A percentile compares a stretch with the other conserved stretches of the same genome.
Conservation (phyloP, 2,797 vertebrate genomes). For the Scleropages formosus region DNA sequence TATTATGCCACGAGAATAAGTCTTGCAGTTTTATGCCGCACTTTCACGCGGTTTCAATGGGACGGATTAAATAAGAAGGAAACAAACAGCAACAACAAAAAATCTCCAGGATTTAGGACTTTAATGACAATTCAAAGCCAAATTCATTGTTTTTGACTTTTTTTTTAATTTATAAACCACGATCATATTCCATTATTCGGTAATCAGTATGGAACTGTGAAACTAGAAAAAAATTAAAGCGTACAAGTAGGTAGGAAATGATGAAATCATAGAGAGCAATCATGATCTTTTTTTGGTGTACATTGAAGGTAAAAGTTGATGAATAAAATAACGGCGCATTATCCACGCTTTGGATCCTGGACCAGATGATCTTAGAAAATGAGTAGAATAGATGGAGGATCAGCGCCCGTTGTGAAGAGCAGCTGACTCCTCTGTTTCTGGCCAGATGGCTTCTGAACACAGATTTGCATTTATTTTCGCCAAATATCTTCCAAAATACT, state of each 20-base stretch:
- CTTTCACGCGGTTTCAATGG: no score
- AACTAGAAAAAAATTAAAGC: no score
- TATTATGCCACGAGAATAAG: no score
- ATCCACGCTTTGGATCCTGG: conserved; percentile 86
- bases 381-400: conserved; percentile 95
- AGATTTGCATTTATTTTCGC: conserved; percentile 99
- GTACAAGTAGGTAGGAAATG: background rate
- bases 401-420: conserved; percentile 88
- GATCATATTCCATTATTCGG: background rate
- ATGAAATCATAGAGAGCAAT: background rate
- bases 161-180: background rate
- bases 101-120: no score
- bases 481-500: conserved; percentile 98
- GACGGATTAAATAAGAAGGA: no score
- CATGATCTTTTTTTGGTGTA: background rate
- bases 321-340: conserved; percentile 86
- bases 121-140: background rate
- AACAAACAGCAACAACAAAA: no score
- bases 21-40: no score
- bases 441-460: conserved; percentile 98
- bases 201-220: no score
- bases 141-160: background rate
- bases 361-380: conserved; percentile 96
- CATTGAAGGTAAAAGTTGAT: conserved; percentile 49
- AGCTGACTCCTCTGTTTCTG: conserved; percentile 88